These are phyloP conservation scores for Lanius ludovicianus DNA, from an alignment of 2,113 vertebrate genomes.

Conservation along the genomic window DNA sequence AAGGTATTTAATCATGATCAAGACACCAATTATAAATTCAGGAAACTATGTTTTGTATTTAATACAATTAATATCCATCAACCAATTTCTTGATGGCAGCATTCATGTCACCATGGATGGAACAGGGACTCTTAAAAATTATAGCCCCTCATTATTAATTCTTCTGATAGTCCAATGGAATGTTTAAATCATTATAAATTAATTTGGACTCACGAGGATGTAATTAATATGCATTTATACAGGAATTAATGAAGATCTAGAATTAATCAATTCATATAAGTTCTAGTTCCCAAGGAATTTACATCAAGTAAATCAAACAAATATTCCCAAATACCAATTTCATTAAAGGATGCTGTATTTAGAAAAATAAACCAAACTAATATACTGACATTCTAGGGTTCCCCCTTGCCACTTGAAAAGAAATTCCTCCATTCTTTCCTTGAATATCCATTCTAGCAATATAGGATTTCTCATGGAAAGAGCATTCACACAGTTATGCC, in stretches of 20 bases:
- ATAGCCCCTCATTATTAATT: slow-evolving; percentile 53
- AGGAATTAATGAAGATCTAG: slow-evolving; percentile 38
- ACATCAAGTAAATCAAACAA: slow-evolving; percentile 40
- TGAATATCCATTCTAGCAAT: not conserved
- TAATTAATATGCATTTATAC: slow-evolving; percentile 60
- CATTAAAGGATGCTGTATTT: not conserved
- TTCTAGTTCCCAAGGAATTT: not conserved
- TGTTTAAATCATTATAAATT: slow-evolving; percentile 52
- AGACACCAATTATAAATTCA: slow-evolving; percentile 1
- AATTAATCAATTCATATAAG: not conserved
- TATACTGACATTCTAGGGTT: not conserved
- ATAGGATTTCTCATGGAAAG: slow-evolving; percentile 23
- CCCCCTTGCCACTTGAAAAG: not conserved
- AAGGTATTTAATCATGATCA: slow-evolving; percentile 22
- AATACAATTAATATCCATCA: slow-evolving; percentile 20
- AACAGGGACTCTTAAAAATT: slow-evolving; percentile 51
- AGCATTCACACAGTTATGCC: not conserved
- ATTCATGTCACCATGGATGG: not conserved
- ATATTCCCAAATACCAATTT: slow-evolving; percentile 6
- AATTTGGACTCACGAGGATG: slow-evolving; percentile 44
- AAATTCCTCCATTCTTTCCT: not conserved
- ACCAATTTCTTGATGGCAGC: not conserved
- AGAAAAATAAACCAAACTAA: not conserved
- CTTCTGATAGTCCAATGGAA: slow-evolving; percentile 31
- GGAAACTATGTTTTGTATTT: slow-evolving; percentile 13